These are phyloP conservation scores for Drosophila bunnanda DNA, from an alignment of 2,888 invertebrate species.

Conservation along the genomic window DNA sequence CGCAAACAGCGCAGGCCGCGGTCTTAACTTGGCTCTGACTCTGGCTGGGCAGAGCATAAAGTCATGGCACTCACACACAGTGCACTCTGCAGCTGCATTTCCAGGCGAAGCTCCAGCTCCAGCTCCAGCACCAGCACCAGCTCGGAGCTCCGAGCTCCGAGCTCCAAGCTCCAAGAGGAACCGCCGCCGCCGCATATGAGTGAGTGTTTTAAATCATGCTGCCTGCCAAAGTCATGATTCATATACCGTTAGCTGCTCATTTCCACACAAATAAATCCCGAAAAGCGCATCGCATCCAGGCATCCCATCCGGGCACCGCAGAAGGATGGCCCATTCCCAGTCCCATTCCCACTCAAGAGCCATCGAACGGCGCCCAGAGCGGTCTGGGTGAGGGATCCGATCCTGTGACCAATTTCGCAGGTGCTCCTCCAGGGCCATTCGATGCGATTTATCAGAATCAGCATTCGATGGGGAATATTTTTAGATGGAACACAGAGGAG, in stretches of 20 bases:
- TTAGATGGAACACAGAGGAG: not conserved
- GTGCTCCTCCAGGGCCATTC: conserved; percentile 76
- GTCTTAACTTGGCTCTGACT: conserved; percentile 33
- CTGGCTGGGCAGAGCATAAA: conserved; percentile 46
- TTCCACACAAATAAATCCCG: conserved; percentile 80
- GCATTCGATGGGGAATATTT: conserved; percentile 1
- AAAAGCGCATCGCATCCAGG: conserved; percentile 65
- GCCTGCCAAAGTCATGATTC: conserved; percentile 84
- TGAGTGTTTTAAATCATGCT: conserved; percentile 83
- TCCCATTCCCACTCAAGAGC: conserved; percentile 60
- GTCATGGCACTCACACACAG: conserved; percentile 54
- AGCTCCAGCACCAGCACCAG: conserved; percentile 7
- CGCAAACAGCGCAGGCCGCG: conserved; percentile 68
- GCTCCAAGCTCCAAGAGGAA: conserved; percentile 21
- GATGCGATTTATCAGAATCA: conserved; percentile 24
- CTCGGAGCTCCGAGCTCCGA: conserved; percentile 8
- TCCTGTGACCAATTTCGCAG: conserved; percentile 81
- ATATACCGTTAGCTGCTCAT: conserved; percentile 84
- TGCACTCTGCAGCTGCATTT: conserved; percentile 27
- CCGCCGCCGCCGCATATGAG: conserved; percentile 65
- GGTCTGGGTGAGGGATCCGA: conserved; percentile 14
- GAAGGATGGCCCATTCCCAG: conserved; percentile 20
- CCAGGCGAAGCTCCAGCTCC: conserved; percentile 18
- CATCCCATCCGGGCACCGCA: conserved; percentile 33
- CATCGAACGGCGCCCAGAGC: conserved; percentile 48